Evolutionary conservation across 2,113 vertebrate genomes (phyloP).

Genomic region (Syrmaticus mikado): DNA sequence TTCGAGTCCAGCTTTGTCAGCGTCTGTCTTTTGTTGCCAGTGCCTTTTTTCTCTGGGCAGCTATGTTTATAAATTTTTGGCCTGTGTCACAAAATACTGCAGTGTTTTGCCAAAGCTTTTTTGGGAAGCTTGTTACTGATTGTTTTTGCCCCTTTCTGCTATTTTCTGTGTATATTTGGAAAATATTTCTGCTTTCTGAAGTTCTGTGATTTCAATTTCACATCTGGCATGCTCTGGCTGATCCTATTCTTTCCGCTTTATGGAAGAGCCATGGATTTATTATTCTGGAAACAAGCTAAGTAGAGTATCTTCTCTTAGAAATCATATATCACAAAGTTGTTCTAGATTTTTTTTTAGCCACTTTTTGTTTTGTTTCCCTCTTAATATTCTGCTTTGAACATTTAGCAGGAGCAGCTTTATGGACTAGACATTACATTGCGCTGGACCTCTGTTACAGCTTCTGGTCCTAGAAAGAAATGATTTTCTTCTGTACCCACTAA

Average conservation of each 20-base stretch:
- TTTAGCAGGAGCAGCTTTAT: neutral
- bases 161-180: neutral
- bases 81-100: constrained; percentile 36
- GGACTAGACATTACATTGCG: neutral
- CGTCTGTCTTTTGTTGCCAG: constrained; percentile 44
- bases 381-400: neutral
- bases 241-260: neutral
- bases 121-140: constrained; percentile 9
- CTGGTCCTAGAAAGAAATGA: neutral
- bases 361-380: neutral
- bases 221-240: neutral
- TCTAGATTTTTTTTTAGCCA: neutral
- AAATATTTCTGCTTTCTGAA: constrained; percentile 41
- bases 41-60: neutral
- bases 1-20: constrained; percentile 41
- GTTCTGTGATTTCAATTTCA: constrained; percentile 29
- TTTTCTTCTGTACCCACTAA: neutral
- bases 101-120: constrained; percentile 27
- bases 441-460: neutral
- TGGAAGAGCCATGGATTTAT: neutral
- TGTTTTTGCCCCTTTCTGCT: constrained; percentile 6
- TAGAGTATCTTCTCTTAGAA: neutral
- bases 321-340: neutral
- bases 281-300: neutral
- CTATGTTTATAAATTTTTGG: constrained; percentile 61